phyloP scores from a whole-genome alignment of 1,140 invertebrate genomes.

The Dryas iulia region DNA sequence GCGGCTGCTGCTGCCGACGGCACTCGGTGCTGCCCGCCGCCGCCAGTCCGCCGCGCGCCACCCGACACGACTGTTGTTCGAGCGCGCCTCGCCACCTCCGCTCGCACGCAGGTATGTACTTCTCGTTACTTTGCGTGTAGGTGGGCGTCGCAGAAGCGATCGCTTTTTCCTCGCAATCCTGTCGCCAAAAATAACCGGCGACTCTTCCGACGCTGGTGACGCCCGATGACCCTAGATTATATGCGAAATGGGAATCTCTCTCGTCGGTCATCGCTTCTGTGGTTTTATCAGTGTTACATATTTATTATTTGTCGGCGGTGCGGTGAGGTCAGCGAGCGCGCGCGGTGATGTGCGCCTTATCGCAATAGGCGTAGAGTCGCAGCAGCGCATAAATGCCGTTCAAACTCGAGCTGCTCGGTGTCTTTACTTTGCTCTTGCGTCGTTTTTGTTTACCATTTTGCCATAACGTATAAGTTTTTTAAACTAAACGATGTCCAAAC shows the following conservation, averaged over 20 bases:
- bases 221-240: slow-evolving; percentile 38
- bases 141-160: slow-evolving; percentile 16
- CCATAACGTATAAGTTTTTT: slow-evolving; percentile 15
- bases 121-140: slow-evolving; percentile 36
- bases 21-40: slow-evolving; percentile 58
- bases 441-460: slow-evolving; percentile 51
- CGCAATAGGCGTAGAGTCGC: slow-evolving; percentile 64
- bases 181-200: slow-evolving; percentile 50
- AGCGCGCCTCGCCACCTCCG: slow-evolving; percentile 52
- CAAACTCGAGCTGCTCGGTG: slow-evolving; percentile 63
- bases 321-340: slow-evolving; percentile 70
- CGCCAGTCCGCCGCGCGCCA: slow-evolving; percentile 73
- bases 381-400: slow-evolving; percentile 39
- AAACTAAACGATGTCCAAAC: neutral
- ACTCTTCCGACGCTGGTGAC: neutral
- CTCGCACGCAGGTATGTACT: slow-evolving; percentile 66
- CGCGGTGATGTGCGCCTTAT: slow-evolving; percentile 72
- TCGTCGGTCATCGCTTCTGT: slow-evolving; percentile 75
- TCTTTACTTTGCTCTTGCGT: slow-evolving; percentile 72
- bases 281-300: slow-evolving; percentile 79
- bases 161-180: slow-evolving; percentile 24
- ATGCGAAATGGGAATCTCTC: slow-evolving; percentile 58
- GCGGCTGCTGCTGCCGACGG: slow-evolving; percentile 65
- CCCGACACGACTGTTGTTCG: slow-evolving; percentile 63
- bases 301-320: slow-evolving; percentile 77